phyloP scores from a whole-genome alignment of 2,888 invertebrate species.

The Pelosia muscerda region DNA sequence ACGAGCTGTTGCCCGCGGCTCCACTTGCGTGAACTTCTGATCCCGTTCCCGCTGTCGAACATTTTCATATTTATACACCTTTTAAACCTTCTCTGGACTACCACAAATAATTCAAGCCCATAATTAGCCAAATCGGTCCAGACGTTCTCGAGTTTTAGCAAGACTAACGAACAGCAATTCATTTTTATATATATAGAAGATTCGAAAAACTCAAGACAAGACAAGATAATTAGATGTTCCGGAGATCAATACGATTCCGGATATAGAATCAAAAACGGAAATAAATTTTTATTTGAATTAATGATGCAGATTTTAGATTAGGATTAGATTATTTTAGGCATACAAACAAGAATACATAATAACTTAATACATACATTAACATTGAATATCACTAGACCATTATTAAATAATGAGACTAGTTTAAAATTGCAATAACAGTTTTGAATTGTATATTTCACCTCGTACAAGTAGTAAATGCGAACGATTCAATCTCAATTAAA shows the following conservation, averaged over 20 bases:
- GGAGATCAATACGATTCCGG: neutral
- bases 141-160: too few species aligned
- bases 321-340: too few species aligned
- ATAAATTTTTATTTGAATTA: neutral
- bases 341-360: neutral
- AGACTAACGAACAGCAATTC: too few species aligned
- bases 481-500: neutral
- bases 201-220: too few species aligned
- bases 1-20: too few species aligned
- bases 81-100: too few species aligned
- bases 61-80: too few species aligned
- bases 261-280: neutral
- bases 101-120: too few species aligned
- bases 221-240: neutral
- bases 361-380: neutral
- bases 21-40: too few species aligned
- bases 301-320: neutral
- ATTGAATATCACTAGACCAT: neutral
- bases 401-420: neutral
- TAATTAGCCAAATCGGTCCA: too few species aligned
- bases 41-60: too few species aligned
- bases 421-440: neutral
- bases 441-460: neutral
- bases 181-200: too few species aligned
- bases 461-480: neutral